These are phyloP conservation scores for Polydesmus complanatus DNA, from an alignment of 2,888 invertebrate genomes.

Conservation along the genomic window DNA sequence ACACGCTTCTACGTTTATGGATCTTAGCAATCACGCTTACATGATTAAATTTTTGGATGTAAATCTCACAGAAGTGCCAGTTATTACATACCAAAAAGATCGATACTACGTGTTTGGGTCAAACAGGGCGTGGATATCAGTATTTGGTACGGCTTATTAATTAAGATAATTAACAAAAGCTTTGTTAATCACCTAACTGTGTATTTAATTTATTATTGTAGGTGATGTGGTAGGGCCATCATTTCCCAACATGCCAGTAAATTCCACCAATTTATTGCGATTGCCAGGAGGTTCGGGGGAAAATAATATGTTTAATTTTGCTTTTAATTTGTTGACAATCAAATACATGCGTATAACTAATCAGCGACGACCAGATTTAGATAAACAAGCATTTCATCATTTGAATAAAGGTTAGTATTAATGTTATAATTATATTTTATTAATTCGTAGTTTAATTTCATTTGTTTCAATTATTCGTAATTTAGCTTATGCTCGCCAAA, in stretches of 20 bases:
- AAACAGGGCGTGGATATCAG: conserved; percentile 46
- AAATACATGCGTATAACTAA: conserved; percentile 82
- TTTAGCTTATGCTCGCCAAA: conserved; percentile 68
- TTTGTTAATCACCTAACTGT: conserved; percentile 45
- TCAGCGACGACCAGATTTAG: conserved; percentile 67
- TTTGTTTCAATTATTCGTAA: not conserved
- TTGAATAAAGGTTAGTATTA: conserved; percentile 48
- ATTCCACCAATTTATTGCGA: conserved; percentile 30
- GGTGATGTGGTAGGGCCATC: conserved; percentile 88
- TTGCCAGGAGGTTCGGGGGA: conserved; percentile 49
- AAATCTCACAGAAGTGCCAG: conserved; percentile 81
- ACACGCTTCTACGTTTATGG: conserved; percentile 80
- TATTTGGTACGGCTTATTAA: conserved; percentile 31
- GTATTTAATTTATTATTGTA: no score
- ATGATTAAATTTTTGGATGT: conserved; percentile 91
- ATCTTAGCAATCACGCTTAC: conserved; percentile 80
- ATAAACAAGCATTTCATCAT: conserved; percentile 65
- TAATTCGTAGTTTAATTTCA: conserved; percentile 1
- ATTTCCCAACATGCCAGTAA: conserved; percentile 49
- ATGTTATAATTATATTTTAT: not conserved
- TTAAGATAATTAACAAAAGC: not conserved
- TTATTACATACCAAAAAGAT: conserved; percentile 78
- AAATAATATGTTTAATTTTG: conserved; percentile 93
- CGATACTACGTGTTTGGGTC: conserved; percentile 90
- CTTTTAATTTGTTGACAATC: conserved; percentile 79